Evolutionary conservation across 2,797 vertebrate species (phyloP).

Genomic region (Hydrolagus colliei): DNA sequence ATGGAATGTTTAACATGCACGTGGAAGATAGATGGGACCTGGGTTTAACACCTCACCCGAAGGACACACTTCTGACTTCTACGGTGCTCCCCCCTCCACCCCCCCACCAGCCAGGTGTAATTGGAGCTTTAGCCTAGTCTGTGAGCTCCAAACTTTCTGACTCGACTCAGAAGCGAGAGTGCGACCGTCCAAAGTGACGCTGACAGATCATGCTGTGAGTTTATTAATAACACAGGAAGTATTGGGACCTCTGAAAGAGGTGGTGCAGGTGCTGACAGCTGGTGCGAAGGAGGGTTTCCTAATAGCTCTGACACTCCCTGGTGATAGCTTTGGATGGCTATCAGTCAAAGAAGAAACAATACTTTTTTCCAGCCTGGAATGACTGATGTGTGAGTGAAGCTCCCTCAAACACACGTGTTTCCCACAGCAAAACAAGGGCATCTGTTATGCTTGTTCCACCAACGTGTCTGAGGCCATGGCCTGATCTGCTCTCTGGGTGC

Average conservation of each 20-base stretch:
- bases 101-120: too few relatives aligned
- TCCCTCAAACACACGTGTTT: background rate
- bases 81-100: too few relatives aligned
- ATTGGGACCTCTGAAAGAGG: conserved; percentile 40
- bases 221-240: background rate
- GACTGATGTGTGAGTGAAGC: conserved; percentile 52
- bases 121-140: too few relatives aligned
- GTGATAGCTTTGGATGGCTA: conserved; percentile 62
- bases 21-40: too few relatives aligned
- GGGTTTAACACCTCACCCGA: too few relatives aligned
- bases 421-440: background rate
- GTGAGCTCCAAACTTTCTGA: too few relatives aligned
- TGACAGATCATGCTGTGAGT: background rate
- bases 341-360: conserved; percentile 62
- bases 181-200: too few relatives aligned
- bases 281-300: conserved; percentile 38
- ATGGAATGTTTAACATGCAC: too few relatives aligned
- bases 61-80: too few relatives aligned
- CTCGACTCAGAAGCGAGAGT: too few relatives aligned
- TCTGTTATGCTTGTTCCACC: background rate
- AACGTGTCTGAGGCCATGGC: background rate
- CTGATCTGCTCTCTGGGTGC: background rate
- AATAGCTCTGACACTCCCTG: conserved; percentile 48
- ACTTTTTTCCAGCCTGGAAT: conserved; percentile 60
- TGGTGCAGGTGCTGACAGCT: conserved; percentile 45